Base-by-base conservation (phyloP, 1,140 invertebrate genomes). In the Reticulitermes speratus region DNA sequence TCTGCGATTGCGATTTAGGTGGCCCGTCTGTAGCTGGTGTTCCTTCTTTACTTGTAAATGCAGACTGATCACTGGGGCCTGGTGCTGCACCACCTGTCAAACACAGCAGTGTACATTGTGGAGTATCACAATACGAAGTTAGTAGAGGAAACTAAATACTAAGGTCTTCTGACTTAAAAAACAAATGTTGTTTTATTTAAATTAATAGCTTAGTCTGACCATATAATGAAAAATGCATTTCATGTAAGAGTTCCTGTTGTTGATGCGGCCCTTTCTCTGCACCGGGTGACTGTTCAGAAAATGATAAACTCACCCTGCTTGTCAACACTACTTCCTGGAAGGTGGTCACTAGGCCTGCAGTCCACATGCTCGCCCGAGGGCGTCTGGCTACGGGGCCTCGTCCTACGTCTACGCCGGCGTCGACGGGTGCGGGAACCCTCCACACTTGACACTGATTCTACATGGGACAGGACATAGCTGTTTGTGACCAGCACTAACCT, bases 401-500 rank as follows among this genome's bases (percentile, higher is more conserved):
- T 89, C 82, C 90, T 89, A 87, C 90, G 89, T 88, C 90, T 88
- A 87, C 91, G 91, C 83, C 90, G 90, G 85, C 92, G 85, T 21
- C 86, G 87, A 25, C 87, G 87, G 45, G 85, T 87, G 32, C 86
- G 87, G 59, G 87, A 87, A 52, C 92, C 93, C 89, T 92, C 94
- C 91, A 93, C 91, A 89, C 92, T 93, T 89, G 92, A 93, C 89
- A 93, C 91, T 86, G 92, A 93, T 85, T 93, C 93, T 93, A 93
- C 88, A 81, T 52, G 59, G 75, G 69, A 87, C 59, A 84, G 90
- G 89, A 91, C 87, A 91, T 89, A 91, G 91, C 91, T 90, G 87
- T 90, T 91, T 91, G 91, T 92, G 91, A 92, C 91, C 91, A 92
- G 82, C 86, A 86, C 21, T 84, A 86, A 86, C 82, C 55, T 65